A percentile compares a stretch with the other conserved stretches of the same genome.
phyloP scores from a whole-genome alignment of 2,113 vertebrate species.

The Toxostoma redivivum region DNA sequence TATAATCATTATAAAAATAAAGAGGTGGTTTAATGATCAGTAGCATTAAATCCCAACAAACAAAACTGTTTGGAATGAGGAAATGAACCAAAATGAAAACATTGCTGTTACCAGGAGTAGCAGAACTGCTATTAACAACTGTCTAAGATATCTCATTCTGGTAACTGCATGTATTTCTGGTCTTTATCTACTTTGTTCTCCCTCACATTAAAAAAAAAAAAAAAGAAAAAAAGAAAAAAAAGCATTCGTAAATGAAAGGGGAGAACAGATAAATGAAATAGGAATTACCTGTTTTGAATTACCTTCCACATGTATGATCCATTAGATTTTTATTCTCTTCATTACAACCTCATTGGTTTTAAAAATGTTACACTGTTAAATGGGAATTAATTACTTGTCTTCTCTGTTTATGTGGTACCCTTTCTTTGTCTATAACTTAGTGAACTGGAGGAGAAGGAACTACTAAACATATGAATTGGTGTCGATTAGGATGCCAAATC shows the following conservation, averaged over 20 bases:
- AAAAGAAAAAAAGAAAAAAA: background rate
- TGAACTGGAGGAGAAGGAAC: background rate
- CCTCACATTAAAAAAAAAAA: background rate
- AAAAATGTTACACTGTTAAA: background rate
- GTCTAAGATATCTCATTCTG: background rate
- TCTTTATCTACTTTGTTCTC: background rate
- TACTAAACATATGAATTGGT: accelerated
- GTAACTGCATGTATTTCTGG: background rate
- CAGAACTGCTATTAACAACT: background rate
- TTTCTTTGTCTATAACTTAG: background rate
- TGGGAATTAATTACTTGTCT: background rate
- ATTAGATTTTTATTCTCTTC: background rate
- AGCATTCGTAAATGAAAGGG: background rate
- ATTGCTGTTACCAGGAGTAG: background rate
- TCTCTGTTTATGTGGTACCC: background rate
- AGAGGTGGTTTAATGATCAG: background rate
- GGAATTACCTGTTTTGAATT: background rate
- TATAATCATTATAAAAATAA: background rate
- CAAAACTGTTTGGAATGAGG: background rate
- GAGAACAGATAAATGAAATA: background rate
- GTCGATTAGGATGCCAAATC: background rate
- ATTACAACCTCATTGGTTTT: background rate
- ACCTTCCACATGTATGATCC: background rate
- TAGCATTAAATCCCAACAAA: background rate
- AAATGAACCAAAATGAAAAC: background rate